phyloP scores from a whole-genome alignment of 2,797 vertebrate species.

The Hydrocynus forskahlii region DNA sequence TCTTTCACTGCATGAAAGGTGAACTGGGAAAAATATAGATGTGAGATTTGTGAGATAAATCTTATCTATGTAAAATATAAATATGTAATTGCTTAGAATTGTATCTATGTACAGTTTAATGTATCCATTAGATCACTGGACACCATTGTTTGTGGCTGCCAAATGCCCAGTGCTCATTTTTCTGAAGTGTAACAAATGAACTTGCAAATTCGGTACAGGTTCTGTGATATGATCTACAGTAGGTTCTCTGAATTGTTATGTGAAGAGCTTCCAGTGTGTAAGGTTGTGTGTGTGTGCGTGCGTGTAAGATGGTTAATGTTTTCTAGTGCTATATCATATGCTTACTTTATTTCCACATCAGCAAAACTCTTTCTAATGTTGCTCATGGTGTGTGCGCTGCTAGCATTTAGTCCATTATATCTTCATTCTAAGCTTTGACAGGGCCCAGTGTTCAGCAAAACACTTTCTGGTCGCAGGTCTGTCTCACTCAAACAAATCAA shows the following conservation, averaged over 20 bases:
- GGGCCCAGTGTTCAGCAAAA: background rate
- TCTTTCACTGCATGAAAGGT: conserved; percentile 46
- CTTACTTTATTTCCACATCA: conserved; percentile 15
- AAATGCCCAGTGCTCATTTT: conserved; percentile 29
- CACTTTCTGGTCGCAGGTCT: background rate
- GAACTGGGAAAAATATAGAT: conserved; percentile 24
- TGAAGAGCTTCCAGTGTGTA: conserved; percentile 3
- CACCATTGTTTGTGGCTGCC: conserved; percentile 57
- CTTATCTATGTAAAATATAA: conserved; percentile 45
- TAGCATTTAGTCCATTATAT: conserved; percentile 16
- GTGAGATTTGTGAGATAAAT: conserved; percentile 32
- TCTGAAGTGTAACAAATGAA: conserved; percentile 45
- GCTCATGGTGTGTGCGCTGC: conserved; percentile 16
- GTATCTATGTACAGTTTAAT: conserved; percentile 51
- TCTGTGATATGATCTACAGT: background rate
- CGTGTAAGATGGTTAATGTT: conserved; percentile 13
- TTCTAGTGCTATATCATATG: conserved; percentile 4
- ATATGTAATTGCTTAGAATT: conserved; percentile 26
- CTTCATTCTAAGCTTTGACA: background rate
- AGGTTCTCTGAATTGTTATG: conserved; percentile 25
- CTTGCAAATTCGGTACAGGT: conserved; percentile 40
- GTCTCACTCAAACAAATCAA: background rate
- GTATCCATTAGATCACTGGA: conserved; percentile 54
- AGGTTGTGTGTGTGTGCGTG: background rate
- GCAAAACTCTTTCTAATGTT: background rate